Conservation (phyloP, 2,113 vertebrate genomes). For the Callionymus lyra region DNA sequence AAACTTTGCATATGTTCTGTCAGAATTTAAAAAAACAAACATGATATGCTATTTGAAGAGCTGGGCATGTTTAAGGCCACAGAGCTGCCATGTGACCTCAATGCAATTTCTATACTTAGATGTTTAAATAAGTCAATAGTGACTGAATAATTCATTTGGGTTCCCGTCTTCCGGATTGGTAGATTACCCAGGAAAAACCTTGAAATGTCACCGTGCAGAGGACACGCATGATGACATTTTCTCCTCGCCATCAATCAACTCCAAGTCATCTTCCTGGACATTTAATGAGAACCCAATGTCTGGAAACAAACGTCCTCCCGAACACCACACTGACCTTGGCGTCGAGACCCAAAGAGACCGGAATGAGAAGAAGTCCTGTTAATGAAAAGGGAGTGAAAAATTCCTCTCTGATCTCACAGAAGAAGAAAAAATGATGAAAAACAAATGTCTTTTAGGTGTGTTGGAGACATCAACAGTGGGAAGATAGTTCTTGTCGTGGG, state of each 20-base stretch:
- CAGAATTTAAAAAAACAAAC: too few relatives aligned
- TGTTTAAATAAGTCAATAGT: slow-evolving; percentile 42
- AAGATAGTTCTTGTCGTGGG: slow-evolving; percentile 21
- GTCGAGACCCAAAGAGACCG: slow-evolving; percentile 20
- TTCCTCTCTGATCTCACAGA: too few relatives aligned
- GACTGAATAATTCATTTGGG: slow-evolving; percentile 19
- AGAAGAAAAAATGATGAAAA: slow-evolving; percentile 1
- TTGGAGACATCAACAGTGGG: slow-evolving; percentile 9
- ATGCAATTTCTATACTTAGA: slow-evolving; percentile 22
- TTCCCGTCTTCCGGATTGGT: slow-evolving; percentile 1
- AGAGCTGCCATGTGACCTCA: too few relatives aligned
- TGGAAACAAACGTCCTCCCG: slow-evolving; percentile 25
- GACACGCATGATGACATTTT: slow-evolving; percentile 7
- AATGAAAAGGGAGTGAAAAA: slow-evolving; percentile 21
- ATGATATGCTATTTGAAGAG: too few relatives aligned
- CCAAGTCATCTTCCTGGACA: background rate
- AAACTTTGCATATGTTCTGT: too few relatives aligned
- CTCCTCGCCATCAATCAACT: background rate
- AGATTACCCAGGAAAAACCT: background rate
- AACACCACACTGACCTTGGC: slow-evolving; percentile 36
- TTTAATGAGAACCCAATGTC: slow-evolving; percentile 19
- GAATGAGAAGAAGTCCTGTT: slow-evolving; percentile 11
- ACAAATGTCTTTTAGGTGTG: slow-evolving; percentile 4
- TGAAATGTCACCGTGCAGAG: slow-evolving; percentile 8
- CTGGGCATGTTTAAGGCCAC: too few relatives aligned